Evolutionary conservation across 2,888 invertebrate genomes (phyloP), one percentile per base, ranked within the genome.

Genomic region (Neelides folsomi): DNA sequence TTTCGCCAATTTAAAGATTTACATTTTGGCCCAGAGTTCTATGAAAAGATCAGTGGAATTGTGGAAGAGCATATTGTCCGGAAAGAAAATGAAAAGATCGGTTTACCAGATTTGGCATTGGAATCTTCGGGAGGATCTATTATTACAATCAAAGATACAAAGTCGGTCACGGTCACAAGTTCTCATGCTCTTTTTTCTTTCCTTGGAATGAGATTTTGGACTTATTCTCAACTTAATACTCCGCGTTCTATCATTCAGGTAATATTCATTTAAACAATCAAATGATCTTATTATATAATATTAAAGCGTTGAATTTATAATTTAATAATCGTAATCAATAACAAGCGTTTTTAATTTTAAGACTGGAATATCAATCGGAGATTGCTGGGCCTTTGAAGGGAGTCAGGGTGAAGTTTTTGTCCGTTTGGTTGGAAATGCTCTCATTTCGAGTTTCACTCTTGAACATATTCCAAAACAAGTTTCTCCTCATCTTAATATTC

Each of bases 61-160:
- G 27, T 27, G 3, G 27, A 27, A 27, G 27, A 27, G 27, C 27
- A 27, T 5, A 27, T 27, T 27, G 27, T 27, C 27, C 27, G 27
- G 7, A 3, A 7, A 27, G 27, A 27, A 7, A 27, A 27, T 7
- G 97, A 98, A 70, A 93, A 89, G 72, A 94, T 92, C 1, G 97
- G 89, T 1, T 71, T 84, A 58, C 87, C 90, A 1, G 97, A 98
- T 71, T 95, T 84, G 71, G 97, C 97, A 5, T 73, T 97, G 68
- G 95, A 97, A 72, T 85, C 90, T 42, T 85, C 88, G 65, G 86
- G 86, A 19, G 90, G 87, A 10, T 82, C 84, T 69, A 78, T 92
- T 50, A 70, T 89, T 39, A 85, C 83, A 48, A 87, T 84, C 0
- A 78, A 90, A 43, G 95, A 95, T 72, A 92, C 94, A 0, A 89